These are phyloP conservation scores for Lerema accius DNA, from an alignment of 1,140 invertebrate genomes.

Conservation along the genomic window DNA sequence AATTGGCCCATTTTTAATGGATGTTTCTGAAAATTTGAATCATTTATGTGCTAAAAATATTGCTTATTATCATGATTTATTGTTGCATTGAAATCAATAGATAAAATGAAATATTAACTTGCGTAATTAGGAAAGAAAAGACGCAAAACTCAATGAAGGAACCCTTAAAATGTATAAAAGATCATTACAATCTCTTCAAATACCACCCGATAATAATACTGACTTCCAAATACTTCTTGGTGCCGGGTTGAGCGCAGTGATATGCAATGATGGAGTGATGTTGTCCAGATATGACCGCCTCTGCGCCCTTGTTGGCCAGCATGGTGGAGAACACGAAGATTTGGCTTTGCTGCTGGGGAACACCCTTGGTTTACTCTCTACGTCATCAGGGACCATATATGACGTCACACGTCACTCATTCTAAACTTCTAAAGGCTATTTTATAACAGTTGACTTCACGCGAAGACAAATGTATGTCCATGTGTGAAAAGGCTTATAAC, in stretches of 20 bases:
- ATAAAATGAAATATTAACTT: too few species aligned
- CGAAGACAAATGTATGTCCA: too few species aligned
- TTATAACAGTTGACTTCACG: too few species aligned
- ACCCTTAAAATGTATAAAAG: too few species aligned
- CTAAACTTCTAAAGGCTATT: too few species aligned
- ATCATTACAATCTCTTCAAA: too few species aligned
- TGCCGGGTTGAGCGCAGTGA: slow-evolving; percentile 96
- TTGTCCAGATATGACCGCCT: slow-evolving; percentile 94
- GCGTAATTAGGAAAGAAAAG: too few species aligned
- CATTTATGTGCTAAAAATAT: background rate
- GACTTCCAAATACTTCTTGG: slow-evolving; percentile 97
- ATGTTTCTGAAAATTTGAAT: slow-evolving; percentile 91
- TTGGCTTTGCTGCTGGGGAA: slow-evolving; percentile 96
- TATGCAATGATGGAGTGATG: slow-evolving; percentile 96
- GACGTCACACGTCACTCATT: too few species aligned
- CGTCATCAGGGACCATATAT: background rate
- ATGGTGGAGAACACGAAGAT: slow-evolving; percentile 98
- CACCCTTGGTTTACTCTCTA: slow-evolving; percentile 36
- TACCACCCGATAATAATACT: slow-evolving; percentile 35
- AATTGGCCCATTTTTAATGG: slow-evolving; percentile 94
- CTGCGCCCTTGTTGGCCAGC: slow-evolving; percentile 97
- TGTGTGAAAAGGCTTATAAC: too few species aligned
- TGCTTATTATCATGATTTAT: too few species aligned
- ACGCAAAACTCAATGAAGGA: too few species aligned
- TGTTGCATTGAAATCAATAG: too few species aligned